Percentiles rank a stretch among this genome's conserved stretches.
These are phyloP conservation scores for Poeciliopsis infans DNA, from an alignment of 2,797 vertebrate species.

Conservation along the genomic window DNA sequence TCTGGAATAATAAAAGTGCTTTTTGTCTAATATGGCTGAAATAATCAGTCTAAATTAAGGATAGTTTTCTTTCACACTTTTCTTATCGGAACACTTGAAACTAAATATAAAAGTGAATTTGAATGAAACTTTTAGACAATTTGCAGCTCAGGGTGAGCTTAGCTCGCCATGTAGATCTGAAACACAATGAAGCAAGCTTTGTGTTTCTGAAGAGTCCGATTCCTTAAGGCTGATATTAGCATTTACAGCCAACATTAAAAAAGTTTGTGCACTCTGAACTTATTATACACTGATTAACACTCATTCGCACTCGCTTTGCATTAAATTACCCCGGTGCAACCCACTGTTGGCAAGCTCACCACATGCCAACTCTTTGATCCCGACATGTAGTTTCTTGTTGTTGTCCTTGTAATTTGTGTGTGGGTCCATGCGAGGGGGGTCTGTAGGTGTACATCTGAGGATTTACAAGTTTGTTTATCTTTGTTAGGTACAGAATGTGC, in stretches of 20 bases:
- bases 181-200: background rate
- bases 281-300: conserved; percentile 32
- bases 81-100: background rate
- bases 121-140: background rate
- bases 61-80: background rate
- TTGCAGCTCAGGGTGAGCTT: background rate
- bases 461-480: conserved; percentile 33
- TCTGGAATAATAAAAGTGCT: background rate
- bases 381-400: conserved; percentile 28
- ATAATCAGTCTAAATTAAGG: background rate
- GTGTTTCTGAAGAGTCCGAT: background rate
- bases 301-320: conserved; percentile 41
- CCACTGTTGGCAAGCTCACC: conserved; percentile 5
- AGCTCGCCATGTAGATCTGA: background rate
- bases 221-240: background rate
- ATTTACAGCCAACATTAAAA: background rate
- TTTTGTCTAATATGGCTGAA: background rate
- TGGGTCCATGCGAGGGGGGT: background rate
- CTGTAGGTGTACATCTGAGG: conserved; percentile 1
- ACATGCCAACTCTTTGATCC: conserved; percentile 48
- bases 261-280: background rate
- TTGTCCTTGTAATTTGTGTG: conserved; percentile 34
- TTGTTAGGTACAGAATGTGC: conserved; percentile 4
- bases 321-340: conserved; percentile 31
- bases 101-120: background rate